phyloP scores from a whole-genome alignment of 2,888 invertebrate species.

The Mythimna loreyi region DNA sequence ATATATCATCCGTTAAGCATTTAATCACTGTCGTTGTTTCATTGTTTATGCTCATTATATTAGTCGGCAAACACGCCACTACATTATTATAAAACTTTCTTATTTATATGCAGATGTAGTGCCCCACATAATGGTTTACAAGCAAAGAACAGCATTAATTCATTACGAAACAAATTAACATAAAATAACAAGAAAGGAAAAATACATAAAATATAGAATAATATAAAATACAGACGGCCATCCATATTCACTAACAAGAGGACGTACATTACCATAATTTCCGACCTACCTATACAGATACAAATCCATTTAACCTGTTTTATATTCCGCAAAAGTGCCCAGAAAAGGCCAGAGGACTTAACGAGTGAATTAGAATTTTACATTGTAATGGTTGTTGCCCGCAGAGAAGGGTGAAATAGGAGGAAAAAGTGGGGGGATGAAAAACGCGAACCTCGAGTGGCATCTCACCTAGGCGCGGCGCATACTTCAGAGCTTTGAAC shows the following conservation, averaged over 20 bases:
- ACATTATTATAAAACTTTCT: slow-evolving; percentile 35
- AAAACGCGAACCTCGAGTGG: slow-evolving; percentile 54
- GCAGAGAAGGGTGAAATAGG: slow-evolving; percentile 60
- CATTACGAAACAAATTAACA: slow-evolving; percentile 57
- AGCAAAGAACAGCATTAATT: slow-evolving; percentile 58
- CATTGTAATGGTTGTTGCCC: slow-evolving; percentile 76
- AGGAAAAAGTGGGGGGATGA: slow-evolving; percentile 57
- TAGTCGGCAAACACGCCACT: slow-evolving; percentile 7
- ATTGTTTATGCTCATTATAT: slow-evolving; percentile 31
- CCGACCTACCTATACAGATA: slow-evolving; percentile 66
- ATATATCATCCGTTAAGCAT: neutral
- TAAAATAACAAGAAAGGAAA: slow-evolving; percentile 59
- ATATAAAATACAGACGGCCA: slow-evolving; percentile 56
- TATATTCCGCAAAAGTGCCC: slow-evolving; percentile 78
- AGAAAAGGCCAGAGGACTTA: slow-evolving; percentile 75
- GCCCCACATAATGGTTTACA: slow-evolving; percentile 50
- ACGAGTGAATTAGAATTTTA: slow-evolving; percentile 85
- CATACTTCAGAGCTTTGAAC: slow-evolving; percentile 66
- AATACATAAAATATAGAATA: slow-evolving; percentile 62
- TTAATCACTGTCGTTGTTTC: neutral
- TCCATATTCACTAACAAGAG: slow-evolving; percentile 67
- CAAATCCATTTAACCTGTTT: slow-evolving; percentile 77
- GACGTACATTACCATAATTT: slow-evolving; percentile 68
- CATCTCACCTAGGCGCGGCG: slow-evolving; percentile 54
- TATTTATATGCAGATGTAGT: slow-evolving; percentile 53